Base-by-base conservation (phyloP, 2,888 invertebrate genomes). In the Andrena marginata region DNA sequence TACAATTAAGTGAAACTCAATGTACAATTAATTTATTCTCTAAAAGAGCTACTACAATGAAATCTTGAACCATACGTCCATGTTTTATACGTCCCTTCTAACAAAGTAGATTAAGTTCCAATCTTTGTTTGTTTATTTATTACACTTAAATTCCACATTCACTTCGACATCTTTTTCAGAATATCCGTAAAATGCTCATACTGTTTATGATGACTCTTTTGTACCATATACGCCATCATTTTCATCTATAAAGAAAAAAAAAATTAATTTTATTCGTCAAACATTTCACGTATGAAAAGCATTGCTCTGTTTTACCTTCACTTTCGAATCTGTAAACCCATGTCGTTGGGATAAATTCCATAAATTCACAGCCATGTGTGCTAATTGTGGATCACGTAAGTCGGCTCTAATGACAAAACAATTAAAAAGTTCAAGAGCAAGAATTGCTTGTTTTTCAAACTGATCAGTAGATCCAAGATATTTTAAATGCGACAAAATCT, bases 271-370 rank as follows among this genome's bases (percentile, higher is more conserved):
- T 7, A 20, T n/a, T 20, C 8, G 23, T 51, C 2, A 68, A 60
- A 75, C 20, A 63, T 65, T 60, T 64, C 2, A 48, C 2, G 8
- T 51, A 26, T 3, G 31, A 60, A 35, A 20, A 29, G 8, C 23
- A 2, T n/a, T 10, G 1, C 1, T n/a, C 1, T 13, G 54, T 35
- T 77, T 93, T 93, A 95, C 95, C 85, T 93, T 93, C 31, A 94
- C 88, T 93, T 95, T 96, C 3, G 93, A 91, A 92, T 97, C 96
- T 26, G 95, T 90, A 42, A 94, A 94, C 4, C 95, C 93, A 90
- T 96, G 95, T 94, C 97, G 98, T 86, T 96, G 96, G 23, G 97
- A 96, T 85, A 98, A 94, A 91, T 96, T 96, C 98, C 98, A 98
- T 60, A 99, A 95, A 94, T 98, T 98, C 0, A 96, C 92, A 0